phyloP scores from a whole-genome alignment of 2,888 invertebrate species.

The Scaptodrosophila latifasciaeformis region DNA sequence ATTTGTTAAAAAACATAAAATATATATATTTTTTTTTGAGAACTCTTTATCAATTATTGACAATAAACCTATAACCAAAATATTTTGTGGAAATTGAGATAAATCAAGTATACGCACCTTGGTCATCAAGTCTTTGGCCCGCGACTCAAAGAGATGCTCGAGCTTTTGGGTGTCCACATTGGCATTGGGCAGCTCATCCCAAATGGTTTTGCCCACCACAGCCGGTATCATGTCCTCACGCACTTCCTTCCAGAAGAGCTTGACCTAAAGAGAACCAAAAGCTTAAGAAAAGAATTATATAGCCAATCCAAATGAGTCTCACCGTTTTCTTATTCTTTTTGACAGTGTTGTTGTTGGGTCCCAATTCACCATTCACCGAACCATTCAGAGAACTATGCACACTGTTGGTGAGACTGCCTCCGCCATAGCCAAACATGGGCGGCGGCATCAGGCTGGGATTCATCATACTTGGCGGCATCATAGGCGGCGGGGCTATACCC shows the following conservation, averaged over 20 bases:
- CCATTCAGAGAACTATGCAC: constrained; percentile 71
- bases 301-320: neutral
- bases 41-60: neutral
- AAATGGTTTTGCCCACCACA: constrained; percentile 84
- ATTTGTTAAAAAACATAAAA: constrained; percentile 37
- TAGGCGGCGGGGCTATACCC: constrained; percentile 76
- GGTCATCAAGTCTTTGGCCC: constrained; percentile 94
- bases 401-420: constrained; percentile 67
- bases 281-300: constrained; percentile 1
- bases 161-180: constrained; percentile 93
- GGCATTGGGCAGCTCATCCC: constrained; percentile 92
- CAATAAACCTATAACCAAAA: neutral
- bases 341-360: constrained; percentile 74
- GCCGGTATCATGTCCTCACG: constrained; percentile 80
- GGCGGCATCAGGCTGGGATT: constrained; percentile 75
- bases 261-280: constrained; percentile 73
- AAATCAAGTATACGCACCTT: constrained; percentile 81
- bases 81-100: too few species aligned
- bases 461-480: constrained; percentile 75
- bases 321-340: constrained; percentile 97
- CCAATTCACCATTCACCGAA: constrained; percentile 69
- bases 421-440: constrained; percentile 75
- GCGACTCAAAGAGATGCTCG: constrained; percentile 97
- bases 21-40: neutral
- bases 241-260: constrained; percentile 98